Evolutionary conservation across 2,888 invertebrate genomes (phyloP).

Genomic region (Isoperla grammatica): DNA sequence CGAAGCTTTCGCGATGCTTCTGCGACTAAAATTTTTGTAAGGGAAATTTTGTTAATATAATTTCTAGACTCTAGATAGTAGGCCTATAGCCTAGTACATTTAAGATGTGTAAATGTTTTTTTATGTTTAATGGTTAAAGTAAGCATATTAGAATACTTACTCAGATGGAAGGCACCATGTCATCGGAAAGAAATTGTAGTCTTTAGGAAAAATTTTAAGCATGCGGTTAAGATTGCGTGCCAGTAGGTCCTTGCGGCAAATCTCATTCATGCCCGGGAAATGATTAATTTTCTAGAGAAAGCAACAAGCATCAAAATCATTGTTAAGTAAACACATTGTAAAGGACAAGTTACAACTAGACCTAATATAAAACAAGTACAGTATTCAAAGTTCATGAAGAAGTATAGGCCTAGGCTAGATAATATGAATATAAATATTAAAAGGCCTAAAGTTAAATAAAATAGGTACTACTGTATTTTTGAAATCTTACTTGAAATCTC

Average conservation of each 20-base stretch:
- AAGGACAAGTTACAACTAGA: background rate
- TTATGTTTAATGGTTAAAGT: no score
- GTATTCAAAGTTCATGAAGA: no score
- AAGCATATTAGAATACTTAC: conserved; percentile 49
- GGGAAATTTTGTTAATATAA: no score
- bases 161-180: conserved; percentile 92
- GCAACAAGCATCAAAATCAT: background rate
- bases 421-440: no score
- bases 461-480: background rate
- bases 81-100: no score
- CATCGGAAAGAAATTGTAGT: conserved; percentile 88
- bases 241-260: conserved; percentile 82
- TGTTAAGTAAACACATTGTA: background rate
- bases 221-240: conserved; percentile 86
- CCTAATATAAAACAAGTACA: no score
- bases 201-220: conserved; percentile 80
- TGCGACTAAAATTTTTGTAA: no score
- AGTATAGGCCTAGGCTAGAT: no score
- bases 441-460: background rate
- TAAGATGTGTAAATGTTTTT: no score
- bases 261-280: conserved; percentile 86
- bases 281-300: conserved; percentile 77
- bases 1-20: no score
- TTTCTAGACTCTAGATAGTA: no score
- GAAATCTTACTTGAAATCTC: conserved; percentile 54